These are phyloP conservation scores for Spermophilus dauricus DNA, from an alignment of 2,113 vertebrate species.

Conservation along the genomic window DNA sequence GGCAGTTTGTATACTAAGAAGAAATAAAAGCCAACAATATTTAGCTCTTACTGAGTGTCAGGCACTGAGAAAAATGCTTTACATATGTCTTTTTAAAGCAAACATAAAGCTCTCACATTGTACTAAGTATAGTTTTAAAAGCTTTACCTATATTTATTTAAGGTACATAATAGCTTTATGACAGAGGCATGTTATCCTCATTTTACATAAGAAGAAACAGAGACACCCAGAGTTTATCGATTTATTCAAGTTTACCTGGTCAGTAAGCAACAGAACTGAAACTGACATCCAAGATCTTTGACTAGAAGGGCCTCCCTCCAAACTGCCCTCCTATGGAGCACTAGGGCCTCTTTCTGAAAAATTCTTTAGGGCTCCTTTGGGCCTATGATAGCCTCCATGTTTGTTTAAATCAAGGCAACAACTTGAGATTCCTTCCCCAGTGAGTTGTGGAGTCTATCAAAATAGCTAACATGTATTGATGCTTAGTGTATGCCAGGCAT, in stretches of 20 bases:
- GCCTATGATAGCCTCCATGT: background rate
- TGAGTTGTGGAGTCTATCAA: background rate
- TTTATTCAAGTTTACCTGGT: background rate
- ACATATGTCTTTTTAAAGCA: background rate
- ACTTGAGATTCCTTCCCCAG: background rate
- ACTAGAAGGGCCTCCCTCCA: background rate
- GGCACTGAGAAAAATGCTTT: background rate
- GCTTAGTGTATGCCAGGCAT: too few species aligned
- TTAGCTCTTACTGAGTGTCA: background rate
- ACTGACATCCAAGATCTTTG: background rate
- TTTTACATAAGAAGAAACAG: background rate
- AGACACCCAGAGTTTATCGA: background rate
- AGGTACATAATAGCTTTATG: background rate
- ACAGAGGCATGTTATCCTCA: background rate
- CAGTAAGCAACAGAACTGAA: background rate
- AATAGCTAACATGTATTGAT: background rate
- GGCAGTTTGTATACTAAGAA: background rate
- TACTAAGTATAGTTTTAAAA: background rate
- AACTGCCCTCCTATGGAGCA: background rate
- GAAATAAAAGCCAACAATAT: background rate
- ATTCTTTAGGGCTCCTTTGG: background rate
- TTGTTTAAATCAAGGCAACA: background rate
- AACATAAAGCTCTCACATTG: background rate
- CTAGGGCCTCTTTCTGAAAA: background rate
- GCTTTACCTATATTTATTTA: background rate